These are phyloP conservation scores for Limnephilus marmoratus DNA, from an alignment of 2,888 invertebrate genomes.

Conservation along the genomic window DNA sequence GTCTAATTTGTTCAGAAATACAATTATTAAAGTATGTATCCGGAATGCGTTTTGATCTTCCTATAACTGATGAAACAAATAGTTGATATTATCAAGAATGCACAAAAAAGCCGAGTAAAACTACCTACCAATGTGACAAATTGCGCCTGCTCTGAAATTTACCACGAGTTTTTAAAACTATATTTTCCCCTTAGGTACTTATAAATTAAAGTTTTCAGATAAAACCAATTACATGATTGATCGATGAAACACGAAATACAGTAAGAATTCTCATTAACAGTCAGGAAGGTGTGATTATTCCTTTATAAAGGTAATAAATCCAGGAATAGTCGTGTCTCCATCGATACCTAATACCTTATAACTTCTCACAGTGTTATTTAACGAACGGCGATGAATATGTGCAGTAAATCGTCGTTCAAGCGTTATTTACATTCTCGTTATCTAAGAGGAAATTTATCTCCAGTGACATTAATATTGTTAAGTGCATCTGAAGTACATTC, in stretches of 20 bases:
- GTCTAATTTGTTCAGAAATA: too few species aligned
- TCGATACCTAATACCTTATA: not conserved
- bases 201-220: not conserved
- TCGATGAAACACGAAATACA: not conserved
- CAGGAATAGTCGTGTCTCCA: not conserved
- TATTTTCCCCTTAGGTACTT: not conserved
- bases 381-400: not conserved
- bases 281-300: not conserved
- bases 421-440: not conserved
- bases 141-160: not conserved
- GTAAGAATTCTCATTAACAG: not conserved
- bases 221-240: not conserved
- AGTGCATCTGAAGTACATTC: not conserved
- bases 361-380: not conserved
- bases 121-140: too few species aligned
- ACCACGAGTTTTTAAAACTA: not conserved
- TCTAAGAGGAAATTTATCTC: conserved; percentile 2
- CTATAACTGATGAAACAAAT: not conserved
- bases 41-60: not conserved
- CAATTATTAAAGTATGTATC: too few species aligned
- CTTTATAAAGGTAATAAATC: not conserved
- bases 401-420: conserved; percentile 2
- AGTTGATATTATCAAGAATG: not conserved
- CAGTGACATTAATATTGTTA: not conserved
- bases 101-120: not conserved